A percentile compares a stretch with the other conserved stretches of the same genome.
Evolutionary conservation across 2,797 vertebrate genomes (phyloP).

Genomic region (Chloroceryle amazona): DNA sequence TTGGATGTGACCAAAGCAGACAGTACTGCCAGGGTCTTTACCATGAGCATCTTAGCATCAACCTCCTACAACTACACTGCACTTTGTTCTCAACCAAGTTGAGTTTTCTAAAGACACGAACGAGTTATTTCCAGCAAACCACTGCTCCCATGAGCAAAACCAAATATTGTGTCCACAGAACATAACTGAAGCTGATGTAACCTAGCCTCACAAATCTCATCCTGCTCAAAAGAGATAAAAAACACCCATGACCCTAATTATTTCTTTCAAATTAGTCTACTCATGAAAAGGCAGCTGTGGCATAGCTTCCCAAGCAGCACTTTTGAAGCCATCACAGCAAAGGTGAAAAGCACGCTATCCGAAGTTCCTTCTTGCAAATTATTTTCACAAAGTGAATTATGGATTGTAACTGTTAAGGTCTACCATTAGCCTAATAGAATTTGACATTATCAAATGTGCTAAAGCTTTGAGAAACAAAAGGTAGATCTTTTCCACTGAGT

Average conservation of each 20-base stretch:
- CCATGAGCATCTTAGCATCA: not conserved
- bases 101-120: not conserved
- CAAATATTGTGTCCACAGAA: not conserved
- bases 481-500: not conserved
- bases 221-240: not conserved
- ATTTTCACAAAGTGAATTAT: not conserved
- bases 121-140: not conserved
- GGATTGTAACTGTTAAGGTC: not conserved
- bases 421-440: not conserved
- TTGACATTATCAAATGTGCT: not conserved
- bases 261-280: not conserved
- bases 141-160: not conserved
- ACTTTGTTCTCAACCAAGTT: not conserved
- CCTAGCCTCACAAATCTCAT: not conserved
- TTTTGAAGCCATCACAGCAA: not conserved
- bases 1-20: not conserved
- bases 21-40: not conserved
- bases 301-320: not conserved
- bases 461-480: not conserved
- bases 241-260: accelerated
- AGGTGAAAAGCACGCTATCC: not conserved
- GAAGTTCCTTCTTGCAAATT: not conserved
- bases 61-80: not conserved
- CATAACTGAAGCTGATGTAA: not conserved
- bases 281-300: not conserved